Conservation (phyloP, 2,113 vertebrate species). For the Pagrus major region DNA sequence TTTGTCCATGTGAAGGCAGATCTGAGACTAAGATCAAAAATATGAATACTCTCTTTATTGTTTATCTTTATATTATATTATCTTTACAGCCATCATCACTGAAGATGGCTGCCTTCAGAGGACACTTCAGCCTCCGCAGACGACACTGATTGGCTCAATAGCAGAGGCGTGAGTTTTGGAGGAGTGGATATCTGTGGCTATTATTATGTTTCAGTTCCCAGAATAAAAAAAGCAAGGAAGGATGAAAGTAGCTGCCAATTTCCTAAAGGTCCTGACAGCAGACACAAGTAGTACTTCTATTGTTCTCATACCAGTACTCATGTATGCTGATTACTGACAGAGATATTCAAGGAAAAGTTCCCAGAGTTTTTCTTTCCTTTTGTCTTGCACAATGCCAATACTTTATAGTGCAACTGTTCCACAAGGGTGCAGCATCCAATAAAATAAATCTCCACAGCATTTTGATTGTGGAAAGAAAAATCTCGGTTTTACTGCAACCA, state of each 20-base stretch:
- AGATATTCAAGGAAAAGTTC: not conserved
- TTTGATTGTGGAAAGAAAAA: not conserved
- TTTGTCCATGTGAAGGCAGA: not conserved
- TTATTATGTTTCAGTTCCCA: constrained; percentile 8
- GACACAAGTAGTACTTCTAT: not conserved
- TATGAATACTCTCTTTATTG: not conserved
- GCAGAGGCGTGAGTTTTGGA: constrained; percentile 22
- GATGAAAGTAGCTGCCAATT: not conserved
- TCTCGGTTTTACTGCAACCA: not conserved
- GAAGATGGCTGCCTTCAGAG: constrained; percentile 1
- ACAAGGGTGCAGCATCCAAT: not conserved
- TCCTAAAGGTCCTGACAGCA: not conserved
- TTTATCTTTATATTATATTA: too few species aligned
- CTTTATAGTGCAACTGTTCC: not conserved
- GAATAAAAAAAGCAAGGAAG: constrained; percentile 12
- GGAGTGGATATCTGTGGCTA: not conserved
- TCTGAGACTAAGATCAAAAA: not conserved
- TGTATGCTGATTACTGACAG: not conserved
- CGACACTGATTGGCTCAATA: constrained; percentile 56
- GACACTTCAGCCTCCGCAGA: not conserved
- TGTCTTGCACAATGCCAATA: not conserved
- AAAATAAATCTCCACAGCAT: not conserved
- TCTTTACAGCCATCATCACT: not conserved
- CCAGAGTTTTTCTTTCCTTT: not conserved
- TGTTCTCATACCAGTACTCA: not conserved